phyloP scores from a whole-genome alignment of 2,888 invertebrate genomes.

The Phragmatobia fuliginosa region DNA sequence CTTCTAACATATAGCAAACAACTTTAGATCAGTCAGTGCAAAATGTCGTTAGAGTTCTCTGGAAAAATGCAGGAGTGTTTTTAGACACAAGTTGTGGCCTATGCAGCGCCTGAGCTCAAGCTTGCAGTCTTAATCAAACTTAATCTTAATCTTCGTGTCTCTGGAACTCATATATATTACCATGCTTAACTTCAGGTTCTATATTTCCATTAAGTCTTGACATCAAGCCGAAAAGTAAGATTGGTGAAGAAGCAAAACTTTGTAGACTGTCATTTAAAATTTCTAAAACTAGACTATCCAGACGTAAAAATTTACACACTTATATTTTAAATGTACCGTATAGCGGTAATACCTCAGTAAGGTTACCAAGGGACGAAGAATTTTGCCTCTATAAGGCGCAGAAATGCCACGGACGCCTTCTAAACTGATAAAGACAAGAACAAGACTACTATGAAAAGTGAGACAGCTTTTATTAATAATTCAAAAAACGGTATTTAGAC shows the following conservation, averaged over 20 bases:
- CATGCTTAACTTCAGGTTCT: too few species aligned
- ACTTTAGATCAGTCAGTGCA: neutral
- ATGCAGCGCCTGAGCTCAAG: neutral
- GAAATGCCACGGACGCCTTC: neutral
- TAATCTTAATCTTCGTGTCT: too few species aligned
- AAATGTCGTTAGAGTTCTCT: too few species aligned
- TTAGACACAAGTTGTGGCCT: neutral
- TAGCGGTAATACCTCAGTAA: neutral
- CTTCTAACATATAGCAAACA: neutral
- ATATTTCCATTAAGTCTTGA: too few species aligned
- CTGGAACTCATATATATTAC: too few species aligned
- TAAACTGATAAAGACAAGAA: neutral
- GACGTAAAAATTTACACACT: neutral
- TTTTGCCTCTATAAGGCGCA: neutral
- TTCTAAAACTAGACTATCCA: neutral
- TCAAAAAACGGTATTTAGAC: neutral
- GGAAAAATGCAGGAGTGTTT: too few species aligned
- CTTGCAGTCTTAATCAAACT: too few species aligned
- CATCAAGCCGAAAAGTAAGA: too few species aligned
- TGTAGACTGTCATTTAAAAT: too few species aligned
- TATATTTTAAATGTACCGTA: neutral
- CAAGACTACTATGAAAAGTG: neutral
- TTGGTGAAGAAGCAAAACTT: too few species aligned
- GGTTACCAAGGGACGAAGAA: neutral
- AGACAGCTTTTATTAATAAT: neutral